A percentile compares a stretch with the other conserved stretches of the same genome.
These are phyloP conservation scores for Coranthus polyacanthus DNA, from an alignment of 2,797 vertebrate species.

Conservation along the genomic window DNA sequence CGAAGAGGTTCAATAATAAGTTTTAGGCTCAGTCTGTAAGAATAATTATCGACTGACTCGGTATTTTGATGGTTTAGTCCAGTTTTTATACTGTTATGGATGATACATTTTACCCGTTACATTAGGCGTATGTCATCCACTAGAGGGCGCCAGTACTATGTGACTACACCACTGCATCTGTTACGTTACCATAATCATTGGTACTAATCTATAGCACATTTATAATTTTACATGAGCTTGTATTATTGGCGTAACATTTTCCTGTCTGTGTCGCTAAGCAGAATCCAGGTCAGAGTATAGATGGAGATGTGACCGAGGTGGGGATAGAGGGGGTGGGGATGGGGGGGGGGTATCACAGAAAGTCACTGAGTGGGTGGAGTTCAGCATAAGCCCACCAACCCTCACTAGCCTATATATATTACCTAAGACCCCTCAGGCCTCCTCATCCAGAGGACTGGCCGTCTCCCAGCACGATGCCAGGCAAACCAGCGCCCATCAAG, in stretches of 20 bases:
- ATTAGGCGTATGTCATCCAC: no score
- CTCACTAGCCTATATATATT: slow-evolving; percentile 71
- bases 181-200: background rate
- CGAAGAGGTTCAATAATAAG: background rate
- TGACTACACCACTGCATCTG: background rate
- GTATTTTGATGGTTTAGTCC: no score
- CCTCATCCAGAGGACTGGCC: slow-evolving; percentile 49
- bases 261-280: background rate
- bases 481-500: slow-evolving; percentile 85
- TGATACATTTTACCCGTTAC: no score
- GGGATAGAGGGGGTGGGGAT: background rate
- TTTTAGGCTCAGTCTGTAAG: background rate
- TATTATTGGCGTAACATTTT: background rate
- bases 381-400: slow-evolving; percentile 25
- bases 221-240: no score
- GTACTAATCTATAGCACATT: no score
- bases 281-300: background rate
- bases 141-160: slow-evolving; percentile 7
- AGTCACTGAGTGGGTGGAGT: slow-evolving; percentile 77
- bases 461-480: slow-evolving; percentile 79
- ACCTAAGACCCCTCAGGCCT: slow-evolving; percentile 14
- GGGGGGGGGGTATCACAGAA: slow-evolving; percentile 13
- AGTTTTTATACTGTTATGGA: no score
- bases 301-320: slow-evolving; percentile 28
- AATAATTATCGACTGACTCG: no score